Evolutionary conservation across 2,888 invertebrate genomes (phyloP).

Genomic region (Acleris holmiana): DNA sequence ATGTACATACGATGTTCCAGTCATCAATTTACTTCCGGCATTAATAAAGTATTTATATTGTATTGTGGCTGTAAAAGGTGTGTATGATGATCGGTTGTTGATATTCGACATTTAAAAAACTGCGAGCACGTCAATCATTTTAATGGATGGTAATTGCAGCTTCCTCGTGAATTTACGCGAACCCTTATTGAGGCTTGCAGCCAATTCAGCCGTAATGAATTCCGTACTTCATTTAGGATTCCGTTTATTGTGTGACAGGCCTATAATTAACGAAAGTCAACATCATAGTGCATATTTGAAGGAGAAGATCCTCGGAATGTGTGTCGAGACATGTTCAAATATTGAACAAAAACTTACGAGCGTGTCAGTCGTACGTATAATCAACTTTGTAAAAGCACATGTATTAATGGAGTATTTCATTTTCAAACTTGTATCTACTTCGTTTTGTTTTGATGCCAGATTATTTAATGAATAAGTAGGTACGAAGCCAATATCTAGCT

Average conservation of each 20-base stretch:
- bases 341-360: constrained; percentile 27
- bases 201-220: constrained; percentile 2
- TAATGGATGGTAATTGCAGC: constrained; percentile 24
- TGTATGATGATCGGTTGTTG: neutral
- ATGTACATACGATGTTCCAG: too few relatives aligned
- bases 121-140: constrained; percentile 1
- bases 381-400: too few relatives aligned
- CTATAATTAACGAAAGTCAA: constrained; percentile 25
- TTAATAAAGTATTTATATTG: neutral
- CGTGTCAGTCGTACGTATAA: constrained; percentile 2
- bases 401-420: too few relatives aligned
- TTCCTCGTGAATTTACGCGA: constrained; percentile 15
- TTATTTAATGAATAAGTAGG: too few relatives aligned
- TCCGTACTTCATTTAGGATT: constrained; percentile 6
- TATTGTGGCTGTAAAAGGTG: neutral
- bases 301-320: constrained; percentile 28
- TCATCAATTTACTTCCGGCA: neutral
- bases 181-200: constrained; percentile 9
- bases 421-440: too few relatives aligned
- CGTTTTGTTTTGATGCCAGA: too few relatives aligned
- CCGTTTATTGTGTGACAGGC: neutral
- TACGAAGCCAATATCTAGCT: too few relatives aligned
- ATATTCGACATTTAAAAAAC: constrained; percentile 16
- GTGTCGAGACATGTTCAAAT: constrained; percentile 34
- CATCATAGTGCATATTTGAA: constrained; percentile 18